Base-by-base conservation (phyloP, 2,113 vertebrate genomes). In the Pungitius pungitius region DNA sequence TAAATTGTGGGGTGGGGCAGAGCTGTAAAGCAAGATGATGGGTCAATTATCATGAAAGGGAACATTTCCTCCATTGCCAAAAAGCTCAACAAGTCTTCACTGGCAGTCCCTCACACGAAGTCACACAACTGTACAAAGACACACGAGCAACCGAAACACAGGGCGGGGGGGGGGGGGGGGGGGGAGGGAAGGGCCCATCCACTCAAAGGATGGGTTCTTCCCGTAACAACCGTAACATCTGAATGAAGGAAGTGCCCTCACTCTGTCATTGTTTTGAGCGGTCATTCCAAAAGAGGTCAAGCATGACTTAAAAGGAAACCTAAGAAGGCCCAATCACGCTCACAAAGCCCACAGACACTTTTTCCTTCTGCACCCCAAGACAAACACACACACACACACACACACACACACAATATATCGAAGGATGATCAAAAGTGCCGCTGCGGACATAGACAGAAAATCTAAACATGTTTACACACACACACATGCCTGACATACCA, bases 401-500 rank as follows among this genome's bases (percentile, higher is more conserved):
- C 24, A 56, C 55, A 51, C 7, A 57, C 49, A 57, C 40, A 45
- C 55, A 45, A 8, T 6, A 52, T 64, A 73, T 6, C 69, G 22
- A 68, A 15, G 2, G 37, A 33, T 56, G 72, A 84, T 87, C 81
- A 84, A 81, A 82, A 63, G 59, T 69, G 14, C 13, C 22, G 18
- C 3, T 67, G 37, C 18, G 35, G n/a, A 62, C 58, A 59, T 20
- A 56, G 8, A 39, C 13, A 61, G 30, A 67, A 58, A 80, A 63
- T 64, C 30, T 68, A 67, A 55, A 69, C 68, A 77, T 20, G 64
- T 77, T 68, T 47, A 8, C 26, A 51, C 58, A 55, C 63, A 71
- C 37, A 57, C 60, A 85, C 75, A 83, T 82, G 59, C 80, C 71
- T 68, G 64, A 75, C 75, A 90, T 85, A 77, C 83, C 87, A 73